Conservation (phyloP, 1,140 invertebrate genomes). For the Tigriopus japonicus region DNA sequence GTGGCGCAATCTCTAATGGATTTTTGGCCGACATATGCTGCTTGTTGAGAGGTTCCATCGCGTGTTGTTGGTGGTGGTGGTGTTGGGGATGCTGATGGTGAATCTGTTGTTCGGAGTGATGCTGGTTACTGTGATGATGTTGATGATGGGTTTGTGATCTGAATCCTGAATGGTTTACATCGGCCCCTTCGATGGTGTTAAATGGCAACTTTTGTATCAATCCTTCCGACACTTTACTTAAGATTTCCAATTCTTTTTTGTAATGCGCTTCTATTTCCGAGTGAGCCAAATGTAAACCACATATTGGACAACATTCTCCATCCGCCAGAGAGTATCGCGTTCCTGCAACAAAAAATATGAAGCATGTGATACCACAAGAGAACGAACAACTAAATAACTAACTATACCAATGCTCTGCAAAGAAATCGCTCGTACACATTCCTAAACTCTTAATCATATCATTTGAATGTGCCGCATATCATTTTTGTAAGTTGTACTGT, state of each 20-base stretch:
- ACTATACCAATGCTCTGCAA: no score
- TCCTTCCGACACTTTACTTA: not conserved
- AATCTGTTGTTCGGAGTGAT: no score
- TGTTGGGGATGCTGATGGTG: no score
- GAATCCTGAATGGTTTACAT: no score
- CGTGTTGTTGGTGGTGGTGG: not conserved
- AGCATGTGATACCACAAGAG: not conserved
- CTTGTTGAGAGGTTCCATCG: not conserved
- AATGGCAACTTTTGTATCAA: not conserved
- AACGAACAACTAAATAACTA: no score
- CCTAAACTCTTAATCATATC: no score
- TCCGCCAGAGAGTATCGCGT: not conserved
- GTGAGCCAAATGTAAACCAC: not conserved
- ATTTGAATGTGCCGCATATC: no score
- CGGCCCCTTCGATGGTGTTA: no score
- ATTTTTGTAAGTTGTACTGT: no score
- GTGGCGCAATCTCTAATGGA: not conserved
- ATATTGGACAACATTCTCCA: not conserved
- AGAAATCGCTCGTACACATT: no score
- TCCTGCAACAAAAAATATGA: not conserved
- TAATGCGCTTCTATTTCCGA: not conserved
- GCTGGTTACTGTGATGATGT: no score
- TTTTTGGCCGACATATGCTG: not conserved
- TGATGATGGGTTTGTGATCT: no score
- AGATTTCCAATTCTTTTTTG: not conserved